A percentile compares a stretch with the other conserved stretches of the same genome.
phyloP scores from a whole-genome alignment of 2,113 vertebrate species.

The Phoxinus phoxinus region DNA sequence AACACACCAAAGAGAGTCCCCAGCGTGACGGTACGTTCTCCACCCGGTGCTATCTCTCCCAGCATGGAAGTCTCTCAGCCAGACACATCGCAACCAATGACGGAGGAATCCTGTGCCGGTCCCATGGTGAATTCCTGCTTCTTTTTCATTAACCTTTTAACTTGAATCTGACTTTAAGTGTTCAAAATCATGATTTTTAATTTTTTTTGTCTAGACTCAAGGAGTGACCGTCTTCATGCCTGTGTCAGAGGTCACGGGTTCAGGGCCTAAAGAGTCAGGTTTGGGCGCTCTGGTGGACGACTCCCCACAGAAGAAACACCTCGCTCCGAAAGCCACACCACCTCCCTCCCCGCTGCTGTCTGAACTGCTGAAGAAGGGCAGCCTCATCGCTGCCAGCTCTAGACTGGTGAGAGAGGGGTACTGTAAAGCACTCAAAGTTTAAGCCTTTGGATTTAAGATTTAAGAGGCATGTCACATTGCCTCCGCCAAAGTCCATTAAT shows the following conservation, averaged over 20 bases:
- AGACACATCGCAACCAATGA: conserved; percentile 77
- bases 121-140: conserved; percentile 64
- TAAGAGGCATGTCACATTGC: background rate
- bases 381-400: conserved; percentile 93
- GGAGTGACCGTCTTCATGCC: conserved; percentile 86
- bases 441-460: background rate
- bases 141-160: background rate
- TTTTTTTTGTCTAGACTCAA: conserved; percentile 77
- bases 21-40: conserved; percentile 90
- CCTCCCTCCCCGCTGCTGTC: conserved; percentile 97
- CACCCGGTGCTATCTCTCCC: conserved; percentile 87
- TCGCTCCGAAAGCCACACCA: conserved; percentile 93
- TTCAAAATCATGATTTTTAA: background rate
- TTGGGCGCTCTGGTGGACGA: conserved; percentile 89
- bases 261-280: conserved; percentile 88
- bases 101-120: conserved; percentile 82
- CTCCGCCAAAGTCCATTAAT: too few species aligned
- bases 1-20: conserved; percentile 90
- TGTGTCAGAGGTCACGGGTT: conserved; percentile 80
- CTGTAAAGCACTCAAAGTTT: background rate
- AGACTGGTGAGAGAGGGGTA: conserved; percentile 86
- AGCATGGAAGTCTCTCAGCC: conserved; percentile 83
- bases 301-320: conserved; percentile 95
- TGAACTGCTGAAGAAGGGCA: conserved; percentile 98
- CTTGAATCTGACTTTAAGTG: background rate